Evolutionary conservation across 2,888 invertebrate genomes (phyloP).

Genomic region (Drosophila kanekoi): DNA sequence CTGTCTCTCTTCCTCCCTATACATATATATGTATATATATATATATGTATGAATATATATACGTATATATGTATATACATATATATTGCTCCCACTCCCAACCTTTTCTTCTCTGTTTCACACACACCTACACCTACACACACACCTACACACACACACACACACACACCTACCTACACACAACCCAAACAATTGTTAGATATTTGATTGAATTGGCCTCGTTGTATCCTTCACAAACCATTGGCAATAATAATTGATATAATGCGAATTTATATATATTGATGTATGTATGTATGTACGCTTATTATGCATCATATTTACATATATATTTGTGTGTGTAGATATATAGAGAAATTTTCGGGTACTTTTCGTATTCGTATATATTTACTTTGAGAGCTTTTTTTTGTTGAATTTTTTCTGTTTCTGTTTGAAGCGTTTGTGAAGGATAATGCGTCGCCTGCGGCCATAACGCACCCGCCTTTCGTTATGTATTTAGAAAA

Average conservation of each 20-base stretch:
- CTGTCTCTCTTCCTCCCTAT: constrained; percentile 8
- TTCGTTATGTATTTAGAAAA: constrained; percentile 67
- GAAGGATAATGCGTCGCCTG: constrained; percentile 32
- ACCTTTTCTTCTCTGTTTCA: constrained; percentile 31
- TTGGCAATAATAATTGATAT: constrained; percentile 1
- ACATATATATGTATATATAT: constrained; percentile 15
- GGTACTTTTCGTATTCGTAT: constrained; percentile 13
- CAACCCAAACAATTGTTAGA: constrained; percentile 42
- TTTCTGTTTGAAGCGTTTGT: constrained; percentile 15
- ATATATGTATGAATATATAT: constrained; percentile 6
- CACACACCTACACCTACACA: too few relatives aligned
- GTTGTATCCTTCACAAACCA: constrained; percentile 45
- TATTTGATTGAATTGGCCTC: constrained; percentile 31
- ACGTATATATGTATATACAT: constrained; percentile 4
- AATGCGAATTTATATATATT: background rate
- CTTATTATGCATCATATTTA: constrained; percentile 6
- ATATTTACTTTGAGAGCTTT: constrained; percentile 7
- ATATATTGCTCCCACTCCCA: constrained; percentile 15
- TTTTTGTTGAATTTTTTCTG: constrained; percentile 5
- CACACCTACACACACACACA: constrained; percentile 14
- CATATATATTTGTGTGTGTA: too few relatives aligned
- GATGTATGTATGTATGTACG: constrained; percentile 26
- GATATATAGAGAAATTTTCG: constrained; percentile 1
- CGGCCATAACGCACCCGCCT: constrained; percentile 45
- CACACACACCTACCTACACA: constrained; percentile 9